These are phyloP conservation scores for Noctua janthina DNA, from an alignment of 2,888 invertebrate genomes.

Conservation along the genomic window DNA sequence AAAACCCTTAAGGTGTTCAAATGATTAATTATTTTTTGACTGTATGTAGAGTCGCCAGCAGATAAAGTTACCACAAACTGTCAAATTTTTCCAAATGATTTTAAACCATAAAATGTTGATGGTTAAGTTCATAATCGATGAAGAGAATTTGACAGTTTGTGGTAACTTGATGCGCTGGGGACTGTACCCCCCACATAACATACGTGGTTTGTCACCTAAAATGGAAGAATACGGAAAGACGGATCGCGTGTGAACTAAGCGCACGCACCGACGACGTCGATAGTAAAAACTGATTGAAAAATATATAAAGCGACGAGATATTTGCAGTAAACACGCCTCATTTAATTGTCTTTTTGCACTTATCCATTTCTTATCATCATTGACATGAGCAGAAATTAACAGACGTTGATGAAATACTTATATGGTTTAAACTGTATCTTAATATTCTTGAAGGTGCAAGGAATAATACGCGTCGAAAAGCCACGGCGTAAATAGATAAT, in stretches of 20 bases:
- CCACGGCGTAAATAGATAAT: background rate
- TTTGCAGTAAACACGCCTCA: constrained; percentile 41
- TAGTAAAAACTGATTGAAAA: constrained; percentile 50
- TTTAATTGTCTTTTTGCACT: constrained; percentile 44
- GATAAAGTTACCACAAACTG: too few species aligned
- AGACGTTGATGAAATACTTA: constrained; percentile 38
- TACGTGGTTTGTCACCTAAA: constrained; percentile 44
- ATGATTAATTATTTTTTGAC: background rate
- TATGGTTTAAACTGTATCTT: background rate
- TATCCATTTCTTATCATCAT: constrained; percentile 52
- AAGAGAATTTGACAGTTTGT: too few species aligned
- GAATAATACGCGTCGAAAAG: background rate
- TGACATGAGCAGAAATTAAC: constrained; percentile 29
- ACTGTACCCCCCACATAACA: background rate
- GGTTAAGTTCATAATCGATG: too few species aligned
- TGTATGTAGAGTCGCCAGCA: background rate
- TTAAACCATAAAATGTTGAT: too few species aligned
- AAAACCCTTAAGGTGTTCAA: background rate
- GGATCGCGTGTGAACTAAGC: constrained; percentile 62
- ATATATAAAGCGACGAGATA: constrained; percentile 44
- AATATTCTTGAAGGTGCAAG: constrained; percentile 20
- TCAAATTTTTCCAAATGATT: too few species aligned
- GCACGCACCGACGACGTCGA: constrained; percentile 57
- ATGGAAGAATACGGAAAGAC: constrained; percentile 65
- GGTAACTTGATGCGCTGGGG: too few species aligned